Conservation (phyloP, 2,113 vertebrate genomes). For the Chloroceryle aenea region DNA sequence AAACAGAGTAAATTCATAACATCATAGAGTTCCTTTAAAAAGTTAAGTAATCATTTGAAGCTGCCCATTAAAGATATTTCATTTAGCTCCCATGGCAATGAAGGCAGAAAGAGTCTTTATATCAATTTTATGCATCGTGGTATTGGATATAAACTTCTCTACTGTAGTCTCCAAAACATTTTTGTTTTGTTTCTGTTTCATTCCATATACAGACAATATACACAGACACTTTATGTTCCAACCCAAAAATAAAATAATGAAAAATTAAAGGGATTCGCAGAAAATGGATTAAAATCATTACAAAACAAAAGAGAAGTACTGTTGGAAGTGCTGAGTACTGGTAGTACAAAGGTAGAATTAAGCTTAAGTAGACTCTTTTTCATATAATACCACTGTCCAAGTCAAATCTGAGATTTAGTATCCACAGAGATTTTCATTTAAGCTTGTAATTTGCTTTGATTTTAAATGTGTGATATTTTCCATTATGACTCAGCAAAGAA, state of each 20-base stretch:
- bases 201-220: neutral
- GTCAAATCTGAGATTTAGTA: neutral
- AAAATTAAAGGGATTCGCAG: neutral
- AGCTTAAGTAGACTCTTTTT: neutral
- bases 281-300: neutral
- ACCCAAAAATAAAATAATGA: conserved; percentile 15
- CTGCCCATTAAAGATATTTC: conserved; percentile 63
- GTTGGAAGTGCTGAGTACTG: neutral
- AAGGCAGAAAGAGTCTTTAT: conserved; percentile 15
- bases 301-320: neutral
- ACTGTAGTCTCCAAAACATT: neutral
- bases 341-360: neutral
- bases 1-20: conserved; percentile 44
- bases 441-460: neutral
- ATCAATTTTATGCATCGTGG: conserved; percentile 13
- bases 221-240: neutral
- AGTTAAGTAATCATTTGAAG: conserved; percentile 74
- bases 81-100: conserved; percentile 58
- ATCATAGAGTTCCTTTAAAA: conserved; percentile 53
- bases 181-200: conserved; percentile 54
- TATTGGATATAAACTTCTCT: neutral
- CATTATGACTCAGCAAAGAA: neutral
- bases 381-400: neutral
- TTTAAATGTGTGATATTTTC: neutral
- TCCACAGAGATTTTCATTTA: neutral